These are phyloP conservation scores for Dynastes hyllus DNA, from an alignment of 2,888 invertebrate genomes.

Conservation along the genomic window DNA sequence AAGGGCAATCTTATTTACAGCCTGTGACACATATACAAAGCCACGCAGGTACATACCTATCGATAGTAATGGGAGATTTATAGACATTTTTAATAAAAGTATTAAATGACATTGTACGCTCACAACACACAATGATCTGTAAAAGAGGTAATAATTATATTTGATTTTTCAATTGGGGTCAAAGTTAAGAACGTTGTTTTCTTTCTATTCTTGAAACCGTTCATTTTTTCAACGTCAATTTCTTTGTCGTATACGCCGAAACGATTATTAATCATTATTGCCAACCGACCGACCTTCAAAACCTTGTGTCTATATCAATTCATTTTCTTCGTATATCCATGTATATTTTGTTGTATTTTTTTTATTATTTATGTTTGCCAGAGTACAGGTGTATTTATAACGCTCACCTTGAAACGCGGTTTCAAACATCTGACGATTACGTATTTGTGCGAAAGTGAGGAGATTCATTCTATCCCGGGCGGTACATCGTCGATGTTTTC, in stretches of 20 bases:
- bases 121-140: background rate
- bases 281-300: constrained; percentile 21
- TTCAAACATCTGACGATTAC: constrained; percentile 26
- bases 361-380: background rate
- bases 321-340: background rate
- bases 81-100: constrained; percentile 17
- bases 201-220: constrained; percentile 9
- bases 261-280: constrained; percentile 1
- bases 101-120: constrained; percentile 12
- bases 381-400: constrained; percentile 7
- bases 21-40: constrained; percentile 6
- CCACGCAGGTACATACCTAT: background rate
- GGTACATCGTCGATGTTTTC: background rate
- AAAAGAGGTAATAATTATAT: constrained; percentile 21
- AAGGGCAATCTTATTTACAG: constrained; percentile 38
- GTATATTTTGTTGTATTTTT: constrained; percentile 22
- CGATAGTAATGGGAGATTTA: background rate
- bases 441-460: constrained; percentile 19
- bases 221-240: constrained; percentile 21
- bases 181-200: constrained; percentile 27
- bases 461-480: background rate
- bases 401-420: constrained; percentile 31
- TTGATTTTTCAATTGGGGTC: constrained; percentile 34
- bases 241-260: constrained; percentile 10
- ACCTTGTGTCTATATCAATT: constrained; percentile 11